phyloP scores from a whole-genome alignment of 1,140 invertebrate genomes.

The Zaprionus ornatus region DNA sequence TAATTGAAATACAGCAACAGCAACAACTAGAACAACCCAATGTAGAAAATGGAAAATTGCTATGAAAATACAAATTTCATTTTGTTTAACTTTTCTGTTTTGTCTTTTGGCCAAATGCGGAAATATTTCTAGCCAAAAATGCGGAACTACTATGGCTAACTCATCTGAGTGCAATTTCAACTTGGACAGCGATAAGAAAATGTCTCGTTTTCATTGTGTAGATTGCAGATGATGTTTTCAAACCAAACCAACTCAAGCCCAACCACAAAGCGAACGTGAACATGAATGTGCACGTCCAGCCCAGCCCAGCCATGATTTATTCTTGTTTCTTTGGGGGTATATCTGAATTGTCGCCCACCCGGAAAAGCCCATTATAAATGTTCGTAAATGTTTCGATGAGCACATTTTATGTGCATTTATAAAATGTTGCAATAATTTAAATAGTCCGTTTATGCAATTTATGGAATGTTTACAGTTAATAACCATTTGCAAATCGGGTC shows the following conservation, averaged over 20 bases:
- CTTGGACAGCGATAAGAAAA: constrained; percentile 32
- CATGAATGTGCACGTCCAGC: background rate
- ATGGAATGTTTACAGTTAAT: constrained; percentile 25
- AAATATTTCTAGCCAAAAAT: constrained; percentile 38
- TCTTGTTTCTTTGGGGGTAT: constrained; percentile 3
- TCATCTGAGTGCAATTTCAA: constrained; percentile 62
- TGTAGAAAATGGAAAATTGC: constrained; percentile 21
- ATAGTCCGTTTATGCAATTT: constrained; percentile 35
- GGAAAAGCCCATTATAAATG: background rate
- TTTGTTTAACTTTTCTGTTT: constrained; percentile 24
- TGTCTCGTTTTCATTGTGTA: background rate
- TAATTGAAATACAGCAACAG: background rate
- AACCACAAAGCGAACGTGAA: background rate
- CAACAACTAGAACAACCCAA: background rate
- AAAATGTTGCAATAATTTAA: constrained; percentile 33
- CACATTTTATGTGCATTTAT: constrained; percentile 27
- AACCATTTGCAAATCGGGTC: constrained; percentile 21
- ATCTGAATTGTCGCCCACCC: constrained; percentile 24
- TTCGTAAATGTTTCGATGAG: constrained; percentile 8
- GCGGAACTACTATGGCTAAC: constrained; percentile 50
- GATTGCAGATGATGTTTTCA: background rate
- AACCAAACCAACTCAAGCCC: background rate
- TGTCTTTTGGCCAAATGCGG: background rate
- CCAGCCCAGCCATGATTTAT: background rate
- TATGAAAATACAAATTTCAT: constrained; percentile 28